Conservation (phyloP, 53 echinoderm and acorn worm species). For the Holothuria leucospilota region DNA sequence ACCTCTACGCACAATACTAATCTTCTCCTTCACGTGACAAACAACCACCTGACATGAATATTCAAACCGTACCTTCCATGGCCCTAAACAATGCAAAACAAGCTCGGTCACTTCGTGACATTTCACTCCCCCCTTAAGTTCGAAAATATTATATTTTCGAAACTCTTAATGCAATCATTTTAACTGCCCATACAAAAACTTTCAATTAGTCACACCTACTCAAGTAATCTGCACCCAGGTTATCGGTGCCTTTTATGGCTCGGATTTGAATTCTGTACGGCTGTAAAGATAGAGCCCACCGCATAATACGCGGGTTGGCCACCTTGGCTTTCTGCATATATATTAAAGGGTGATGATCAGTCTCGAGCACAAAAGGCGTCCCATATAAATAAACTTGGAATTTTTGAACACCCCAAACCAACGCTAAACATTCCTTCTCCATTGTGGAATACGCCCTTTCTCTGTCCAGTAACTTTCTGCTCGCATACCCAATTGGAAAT, state of each 20-base stretch:
- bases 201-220: slow-evolving; percentile 38
- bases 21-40: no score
- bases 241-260: slow-evolving; percentile 64
- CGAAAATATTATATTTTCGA: slow-evolving; percentile 13
- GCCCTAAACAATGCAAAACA: no score
- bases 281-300: slow-evolving; percentile 69
- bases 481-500: slow-evolving; percentile 65
- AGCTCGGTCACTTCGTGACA: no score
- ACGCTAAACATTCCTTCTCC: no score
- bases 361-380: slow-evolving; percentile 56
- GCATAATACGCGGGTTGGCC: slow-evolving; percentile 65
- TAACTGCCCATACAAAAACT: no score
- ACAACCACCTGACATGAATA: no score
- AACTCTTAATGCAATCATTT: background rate
- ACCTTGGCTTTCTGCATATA: no score
- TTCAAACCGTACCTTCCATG: no score
- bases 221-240: slow-evolving; percentile 71
- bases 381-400: slow-evolving; percentile 63
- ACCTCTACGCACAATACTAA: no score
- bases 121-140: background rate
- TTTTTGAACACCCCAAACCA: slow-evolving; percentile 69
- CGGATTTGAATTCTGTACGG: slow-evolving; percentile 51
- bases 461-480: slow-evolving; percentile 48
- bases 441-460: slow-evolving; percentile 61
- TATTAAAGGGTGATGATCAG: slow-evolving; percentile 68